Evolutionary conservation across 2,888 invertebrate genomes (phyloP), one percentile per base, ranked within the genome.

Genomic region (Nemapogon koenigi): DNA sequence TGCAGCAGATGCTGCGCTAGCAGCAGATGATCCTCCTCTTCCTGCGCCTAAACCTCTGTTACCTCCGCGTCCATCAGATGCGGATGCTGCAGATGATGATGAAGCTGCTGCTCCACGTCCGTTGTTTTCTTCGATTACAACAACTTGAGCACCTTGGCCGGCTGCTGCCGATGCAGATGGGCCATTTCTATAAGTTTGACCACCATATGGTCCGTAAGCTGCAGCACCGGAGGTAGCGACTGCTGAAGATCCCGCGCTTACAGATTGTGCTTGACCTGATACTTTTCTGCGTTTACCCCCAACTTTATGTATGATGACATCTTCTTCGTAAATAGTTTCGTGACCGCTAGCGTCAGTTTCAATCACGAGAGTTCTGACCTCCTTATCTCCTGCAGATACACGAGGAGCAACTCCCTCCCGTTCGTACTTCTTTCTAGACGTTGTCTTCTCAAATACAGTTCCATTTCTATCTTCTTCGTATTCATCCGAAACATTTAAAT

Each of bases 301-400:
- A 16, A 53, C 43, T 38, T 48, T 52, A 22, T 53, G 55, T 10
- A 68, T 55, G 1, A 59, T 45, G 1, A 59, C 51, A 45, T 72
- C 69, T 44, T 62, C 53, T 47, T 72, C 69, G n/a, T 44, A 46
- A 4, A 71, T 48, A 0, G 35, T 45, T 46, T 64, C 58, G 8
- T 56, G 47, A 3, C 71, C 73, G 0, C 28, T 10, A 2, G 49
- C 52, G 37, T 69, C 65, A 1, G 45, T 43, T 13, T 50, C 52
- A 2, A 67, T 55, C 1, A 49, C 45, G 2, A 63, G 44, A 0
- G 44, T 59, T 43, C 48, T 50, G 2, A 54, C 46, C 13, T 53
- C 42, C 28, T 53, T 56, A 33, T 59, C 57, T 33, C 52, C 48
- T 3, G 50, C 47, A 2, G 46, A 42, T 10, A 51, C 40, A 16